These are phyloP conservation scores for Lota lota DNA, from an alignment of 2,113 vertebrate species.

Conservation along the genomic window DNA sequence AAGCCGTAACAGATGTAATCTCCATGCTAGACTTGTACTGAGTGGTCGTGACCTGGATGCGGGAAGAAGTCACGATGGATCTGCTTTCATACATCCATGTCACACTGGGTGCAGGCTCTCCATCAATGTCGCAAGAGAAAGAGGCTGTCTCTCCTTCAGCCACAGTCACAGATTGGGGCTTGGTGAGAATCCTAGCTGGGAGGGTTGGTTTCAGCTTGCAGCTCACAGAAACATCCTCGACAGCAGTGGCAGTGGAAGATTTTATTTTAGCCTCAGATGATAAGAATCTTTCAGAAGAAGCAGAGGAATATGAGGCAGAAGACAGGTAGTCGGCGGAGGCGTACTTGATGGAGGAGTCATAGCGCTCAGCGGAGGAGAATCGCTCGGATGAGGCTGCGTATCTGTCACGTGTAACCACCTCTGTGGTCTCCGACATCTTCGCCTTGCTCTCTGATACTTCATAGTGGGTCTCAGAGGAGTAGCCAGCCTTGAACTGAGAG, in stretches of 20 bases:
- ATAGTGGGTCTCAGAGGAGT: conserved; percentile 81
- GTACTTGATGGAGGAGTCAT: conserved; percentile 65
- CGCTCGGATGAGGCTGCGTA: conserved; percentile 73
- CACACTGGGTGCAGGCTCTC: conserved; percentile 87
- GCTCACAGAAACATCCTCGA: conserved; percentile 73
- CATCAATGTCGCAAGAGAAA: conserved; percentile 93
- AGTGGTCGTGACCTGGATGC: conserved; percentile 80
- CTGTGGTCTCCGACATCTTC: conserved; percentile 79
- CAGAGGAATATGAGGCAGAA: conserved; percentile 63
- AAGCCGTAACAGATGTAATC: conserved; percentile 83
- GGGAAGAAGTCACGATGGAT: conserved; percentile 77
- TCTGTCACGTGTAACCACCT: conserved; percentile 79
- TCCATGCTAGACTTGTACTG: conserved; percentile 95
- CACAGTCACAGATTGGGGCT: conserved; percentile 87
- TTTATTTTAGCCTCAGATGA: conserved; percentile 73
- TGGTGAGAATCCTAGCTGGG: conserved; percentile 89
- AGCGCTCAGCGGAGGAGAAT: conserved; percentile 70
- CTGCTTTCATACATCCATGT: conserved; percentile 82
- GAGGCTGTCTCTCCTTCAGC: conserved; percentile 84
- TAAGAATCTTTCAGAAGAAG: conserved; percentile 55
- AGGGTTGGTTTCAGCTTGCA: conserved; percentile 83
- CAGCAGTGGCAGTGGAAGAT: conserved; percentile 64
- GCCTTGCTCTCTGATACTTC: conserved; percentile 84
- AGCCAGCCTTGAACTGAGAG: conserved; percentile 85
- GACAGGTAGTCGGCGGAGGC: conserved; percentile 71